Evolutionary conservation across 2,888 invertebrate species (phyloP).

Genomic region (Noctua fimbriata): DNA sequence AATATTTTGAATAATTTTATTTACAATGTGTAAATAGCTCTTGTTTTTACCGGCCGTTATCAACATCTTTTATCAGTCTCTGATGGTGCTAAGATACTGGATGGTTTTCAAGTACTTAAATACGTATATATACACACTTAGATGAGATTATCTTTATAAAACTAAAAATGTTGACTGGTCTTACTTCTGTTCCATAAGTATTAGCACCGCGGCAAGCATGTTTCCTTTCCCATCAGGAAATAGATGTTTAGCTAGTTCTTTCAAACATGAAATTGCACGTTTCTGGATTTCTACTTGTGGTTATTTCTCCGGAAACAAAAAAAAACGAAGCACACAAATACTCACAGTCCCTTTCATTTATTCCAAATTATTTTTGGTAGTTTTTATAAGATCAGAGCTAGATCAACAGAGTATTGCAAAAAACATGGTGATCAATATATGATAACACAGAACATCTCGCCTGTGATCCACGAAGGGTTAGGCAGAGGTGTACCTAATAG

Average conservation of each 20-base stretch:
- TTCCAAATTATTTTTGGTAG: not conserved
- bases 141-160: not conserved
- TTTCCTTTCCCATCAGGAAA: not conserved
- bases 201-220: not conserved
- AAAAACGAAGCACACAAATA: not conserved
- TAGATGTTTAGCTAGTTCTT: not conserved
- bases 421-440: not conserved
- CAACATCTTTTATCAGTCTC: not conserved
- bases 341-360: not conserved
- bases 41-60: not conserved
- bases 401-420: not conserved
- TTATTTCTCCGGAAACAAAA: conserved; percentile 9
- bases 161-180: not conserved
- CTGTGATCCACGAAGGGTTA: not conserved
- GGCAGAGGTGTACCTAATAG: not conserved
- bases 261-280: conserved; percentile 21
- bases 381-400: no score
- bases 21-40: no score
- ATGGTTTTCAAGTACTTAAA: no score
- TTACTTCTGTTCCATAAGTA: not conserved
- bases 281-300: conserved; percentile 18
- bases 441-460: not conserved
- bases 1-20: no score
- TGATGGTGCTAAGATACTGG: no score
- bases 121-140: no score